Evolutionary conservation across 2,888 invertebrate species (phyloP).

Genomic region (Polietes domitor): DNA sequence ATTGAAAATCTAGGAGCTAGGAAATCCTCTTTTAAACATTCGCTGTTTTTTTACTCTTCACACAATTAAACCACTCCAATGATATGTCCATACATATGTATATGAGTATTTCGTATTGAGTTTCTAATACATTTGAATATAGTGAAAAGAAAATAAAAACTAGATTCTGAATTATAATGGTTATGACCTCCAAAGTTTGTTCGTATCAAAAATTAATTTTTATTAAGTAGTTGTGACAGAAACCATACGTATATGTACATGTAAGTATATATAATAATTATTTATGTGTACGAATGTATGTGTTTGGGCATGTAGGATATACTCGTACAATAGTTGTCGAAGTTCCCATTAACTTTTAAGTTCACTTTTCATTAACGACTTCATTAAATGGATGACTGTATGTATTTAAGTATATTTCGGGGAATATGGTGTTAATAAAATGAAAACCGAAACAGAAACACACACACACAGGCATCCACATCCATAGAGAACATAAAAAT

Average conservation of each 20-base stretch:
- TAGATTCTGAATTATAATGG: too few relatives aligned
- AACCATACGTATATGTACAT: neutral
- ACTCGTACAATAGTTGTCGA: neutral
- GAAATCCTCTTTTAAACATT: too few relatives aligned
- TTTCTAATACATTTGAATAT: too few relatives aligned
- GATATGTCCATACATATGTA: too few relatives aligned
- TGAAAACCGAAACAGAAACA: neutral
- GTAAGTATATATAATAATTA: neutral
- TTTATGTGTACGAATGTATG: too few relatives aligned
- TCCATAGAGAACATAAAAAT: neutral
- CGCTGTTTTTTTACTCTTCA: too few relatives aligned
- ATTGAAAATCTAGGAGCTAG: too few relatives aligned
- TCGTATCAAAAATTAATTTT: neutral
- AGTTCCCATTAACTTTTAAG: neutral
- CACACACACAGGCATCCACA: neutral
- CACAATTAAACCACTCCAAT: too few relatives aligned
- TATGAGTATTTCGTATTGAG: too few relatives aligned
- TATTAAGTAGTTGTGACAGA: neutral
- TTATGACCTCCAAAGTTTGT: neutral
- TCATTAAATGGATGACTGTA: neutral
- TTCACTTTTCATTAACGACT: slow-evolving; percentile 17
- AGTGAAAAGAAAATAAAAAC: too few relatives aligned
- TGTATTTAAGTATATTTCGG: neutral
- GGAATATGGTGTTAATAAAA: neutral
- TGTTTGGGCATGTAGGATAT: too few relatives aligned